These are phyloP conservation scores for Lasioglossum vierecki DNA, from an alignment of 2,888 invertebrate species.

Conservation along the genomic window DNA sequence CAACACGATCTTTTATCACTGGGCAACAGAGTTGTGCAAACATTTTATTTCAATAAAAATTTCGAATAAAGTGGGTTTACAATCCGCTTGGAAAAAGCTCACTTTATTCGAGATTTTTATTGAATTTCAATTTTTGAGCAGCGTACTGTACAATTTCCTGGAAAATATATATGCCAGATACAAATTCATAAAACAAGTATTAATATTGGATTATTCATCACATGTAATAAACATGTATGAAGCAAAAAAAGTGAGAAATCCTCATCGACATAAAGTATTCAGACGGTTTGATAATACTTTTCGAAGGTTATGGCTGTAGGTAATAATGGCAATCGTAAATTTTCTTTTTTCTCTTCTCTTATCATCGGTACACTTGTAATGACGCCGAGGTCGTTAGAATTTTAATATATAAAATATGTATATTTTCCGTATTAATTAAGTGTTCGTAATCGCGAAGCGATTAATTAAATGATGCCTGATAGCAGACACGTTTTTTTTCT, in stretches of 20 bases:
- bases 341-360: not conserved
- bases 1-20: not conserved
- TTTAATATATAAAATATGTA: not conserved
- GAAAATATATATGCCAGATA: not conserved
- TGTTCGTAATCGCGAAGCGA: not conserved
- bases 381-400: not conserved
- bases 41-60: no score
- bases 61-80: no score
- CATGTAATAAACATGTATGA: not conserved
- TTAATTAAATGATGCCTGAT: not conserved
- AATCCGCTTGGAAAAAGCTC: no score
- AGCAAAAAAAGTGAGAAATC: not conserved
- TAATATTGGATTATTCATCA: not conserved
- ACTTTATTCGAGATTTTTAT: no score
- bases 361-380: not conserved
- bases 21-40: no score
- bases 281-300: not conserved
- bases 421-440: not conserved
- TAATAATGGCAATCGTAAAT: not conserved
- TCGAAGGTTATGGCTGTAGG: not conserved
- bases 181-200: not conserved
- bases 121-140: not conserved
- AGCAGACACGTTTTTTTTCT: no score
- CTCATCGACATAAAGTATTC: not conserved
- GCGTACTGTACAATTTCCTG: not conserved